Percentiles rank a stretch among this genome's conserved stretches.
phyloP scores from a whole-genome alignment of 2,113 vertebrate genomes.

The Taxidea taxus region DNA sequence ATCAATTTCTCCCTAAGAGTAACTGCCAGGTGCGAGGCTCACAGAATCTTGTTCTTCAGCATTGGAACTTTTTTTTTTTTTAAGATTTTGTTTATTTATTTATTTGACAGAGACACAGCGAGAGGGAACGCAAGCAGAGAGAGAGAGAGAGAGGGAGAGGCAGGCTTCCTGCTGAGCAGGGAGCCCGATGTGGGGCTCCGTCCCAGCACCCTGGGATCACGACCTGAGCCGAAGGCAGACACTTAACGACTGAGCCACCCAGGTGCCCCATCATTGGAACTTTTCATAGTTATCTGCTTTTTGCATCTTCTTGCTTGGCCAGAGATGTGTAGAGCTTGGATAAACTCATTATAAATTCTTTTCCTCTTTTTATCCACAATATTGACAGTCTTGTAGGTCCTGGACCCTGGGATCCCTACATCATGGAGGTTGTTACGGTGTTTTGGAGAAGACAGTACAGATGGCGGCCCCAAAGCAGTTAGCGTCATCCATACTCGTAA shows the following conservation, averaged over 20 bases:
- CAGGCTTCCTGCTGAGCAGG: too few species aligned
- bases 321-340: not conserved
- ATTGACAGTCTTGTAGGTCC: not conserved
- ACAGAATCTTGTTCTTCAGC: not conserved
- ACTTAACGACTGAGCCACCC: too few species aligned
- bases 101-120: too few species aligned
- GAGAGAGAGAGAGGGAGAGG: too few species aligned
- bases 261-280: too few species aligned
- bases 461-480: not conserved
- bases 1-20: not conserved
- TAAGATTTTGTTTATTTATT: too few species aligned
- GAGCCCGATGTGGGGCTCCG: too few species aligned
- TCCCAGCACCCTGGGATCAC: too few species aligned
- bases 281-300: not conserved
- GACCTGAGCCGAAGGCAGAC: too few species aligned
- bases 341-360: not conserved
- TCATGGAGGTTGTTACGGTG: not conserved
- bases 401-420: not conserved
- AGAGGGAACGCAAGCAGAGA: too few species aligned
- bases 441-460: not conserved
- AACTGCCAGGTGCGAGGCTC: not conserved
- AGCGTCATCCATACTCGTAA: not conserved
- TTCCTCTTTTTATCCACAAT: not conserved
- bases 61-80: not conserved
- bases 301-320: not conserved